Conservation (phyloP, 2,888 invertebrate genomes). For the Halocaridina rubra region DNA sequence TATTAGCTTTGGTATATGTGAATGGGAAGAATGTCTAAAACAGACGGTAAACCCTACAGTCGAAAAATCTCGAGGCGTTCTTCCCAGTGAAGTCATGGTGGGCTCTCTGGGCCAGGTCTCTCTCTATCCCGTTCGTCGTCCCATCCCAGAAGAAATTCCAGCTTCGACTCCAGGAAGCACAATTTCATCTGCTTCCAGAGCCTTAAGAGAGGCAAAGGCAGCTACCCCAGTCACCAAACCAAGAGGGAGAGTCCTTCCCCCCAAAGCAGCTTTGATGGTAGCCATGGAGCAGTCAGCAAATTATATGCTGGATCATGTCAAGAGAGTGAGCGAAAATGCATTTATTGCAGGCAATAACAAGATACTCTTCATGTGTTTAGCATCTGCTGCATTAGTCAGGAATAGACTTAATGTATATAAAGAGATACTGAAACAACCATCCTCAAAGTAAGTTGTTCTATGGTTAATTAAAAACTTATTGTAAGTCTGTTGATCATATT, state of each 20-base stretch:
- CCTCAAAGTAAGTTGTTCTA: constrained; percentile 56
- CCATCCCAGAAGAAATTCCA: background rate
- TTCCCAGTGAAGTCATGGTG: constrained; percentile 54
- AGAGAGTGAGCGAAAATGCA: constrained; percentile 52
- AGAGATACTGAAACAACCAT: constrained; percentile 43
- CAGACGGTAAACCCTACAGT: constrained; percentile 47
- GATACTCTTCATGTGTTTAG: constrained; percentile 42
- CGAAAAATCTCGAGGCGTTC: constrained; percentile 30
- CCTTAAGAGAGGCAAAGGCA: background rate
- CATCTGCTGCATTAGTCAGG: constrained; percentile 52
- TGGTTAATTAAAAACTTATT: no score
- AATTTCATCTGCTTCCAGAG: constrained; percentile 25
- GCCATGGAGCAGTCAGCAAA: constrained; percentile 52
- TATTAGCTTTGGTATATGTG: constrained; percentile 43
- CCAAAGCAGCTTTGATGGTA: constrained; percentile 36
- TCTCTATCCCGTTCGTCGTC: constrained; percentile 51
- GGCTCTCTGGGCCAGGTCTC: constrained; percentile 51
- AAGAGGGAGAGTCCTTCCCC: background rate
- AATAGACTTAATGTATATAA: constrained; percentile 52
- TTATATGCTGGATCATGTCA: constrained; percentile 63
- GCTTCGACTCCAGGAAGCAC: constrained; percentile 9
- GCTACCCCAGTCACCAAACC: background rate
- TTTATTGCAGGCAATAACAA: constrained; percentile 42
- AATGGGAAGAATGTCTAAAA: constrained; percentile 52
- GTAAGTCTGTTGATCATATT: no score